A percentile compares a stretch with the other conserved stretches of the same genome.
These are phyloP conservation scores for Adelges cooleyi DNA, from an alignment of 1,140 invertebrate genomes.

Conservation along the genomic window DNA sequence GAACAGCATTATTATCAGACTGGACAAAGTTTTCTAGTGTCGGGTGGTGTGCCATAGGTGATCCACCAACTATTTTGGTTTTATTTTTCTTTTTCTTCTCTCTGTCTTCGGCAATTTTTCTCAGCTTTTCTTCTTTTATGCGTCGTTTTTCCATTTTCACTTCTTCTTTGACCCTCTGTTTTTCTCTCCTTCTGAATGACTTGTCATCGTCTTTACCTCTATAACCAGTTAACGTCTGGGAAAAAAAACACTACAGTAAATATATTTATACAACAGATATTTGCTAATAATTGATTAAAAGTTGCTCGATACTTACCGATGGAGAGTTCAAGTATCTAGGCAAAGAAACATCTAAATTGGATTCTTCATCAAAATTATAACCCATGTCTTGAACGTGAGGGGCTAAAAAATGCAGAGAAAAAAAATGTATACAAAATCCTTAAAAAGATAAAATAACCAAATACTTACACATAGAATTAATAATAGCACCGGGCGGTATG, in stretches of 20 bases:
- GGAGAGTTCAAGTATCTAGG: constrained; percentile 57
- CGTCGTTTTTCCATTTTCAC: constrained; percentile 62
- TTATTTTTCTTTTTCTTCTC: constrained; percentile 61
- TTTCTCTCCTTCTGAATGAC: constrained; percentile 52
- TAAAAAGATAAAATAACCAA: too few species aligned
- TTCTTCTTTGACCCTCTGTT: constrained; percentile 63
- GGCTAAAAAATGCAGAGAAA: not conserved
- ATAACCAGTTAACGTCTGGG: constrained; percentile 47
- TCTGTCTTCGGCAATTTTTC: constrained; percentile 56
- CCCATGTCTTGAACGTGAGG: not conserved
- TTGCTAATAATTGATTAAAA: constrained; percentile 6
- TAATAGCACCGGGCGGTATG: not conserved
- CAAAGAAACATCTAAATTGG: constrained; percentile 53
- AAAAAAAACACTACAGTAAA: not conserved
- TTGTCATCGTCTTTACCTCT: constrained; percentile 56
- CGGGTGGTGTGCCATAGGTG: constrained; percentile 39
- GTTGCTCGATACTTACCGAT: constrained; percentile 41
- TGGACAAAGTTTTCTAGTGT: constrained; percentile 55
- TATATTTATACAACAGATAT: too few species aligned
- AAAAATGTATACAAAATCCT: not conserved
- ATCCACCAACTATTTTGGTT: constrained; percentile 40
- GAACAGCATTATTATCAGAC: constrained; percentile 69
- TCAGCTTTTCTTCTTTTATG: constrained; percentile 59
- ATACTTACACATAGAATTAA: not conserved
- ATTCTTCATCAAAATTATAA: constrained; percentile 51